These are phyloP conservation scores for Syngnathus scovelli DNA, from an alignment of 2,113 vertebrate species.

Conservation along the genomic window DNA sequence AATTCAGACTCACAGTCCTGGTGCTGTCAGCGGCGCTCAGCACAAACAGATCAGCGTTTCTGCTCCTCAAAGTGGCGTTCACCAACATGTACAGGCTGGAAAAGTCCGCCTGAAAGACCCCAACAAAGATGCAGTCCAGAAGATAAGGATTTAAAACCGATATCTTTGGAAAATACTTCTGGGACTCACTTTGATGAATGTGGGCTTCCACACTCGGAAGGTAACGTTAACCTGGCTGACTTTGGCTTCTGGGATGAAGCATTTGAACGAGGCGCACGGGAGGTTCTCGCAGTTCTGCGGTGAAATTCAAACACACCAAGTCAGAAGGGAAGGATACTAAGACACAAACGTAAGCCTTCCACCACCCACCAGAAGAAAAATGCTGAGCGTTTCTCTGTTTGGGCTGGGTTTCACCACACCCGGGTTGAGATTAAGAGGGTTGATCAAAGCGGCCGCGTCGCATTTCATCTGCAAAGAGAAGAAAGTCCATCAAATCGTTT, in stretches of 20 bases:
- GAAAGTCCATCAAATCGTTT: not conserved
- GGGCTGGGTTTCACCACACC: slow-evolving; percentile 30
- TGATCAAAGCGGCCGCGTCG: slow-evolving; percentile 46
- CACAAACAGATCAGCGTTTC: slow-evolving; percentile 58
- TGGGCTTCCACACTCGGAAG: slow-evolving; percentile 86
- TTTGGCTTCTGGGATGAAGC: slow-evolving; percentile 68
- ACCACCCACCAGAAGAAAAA: slow-evolving; percentile 77
- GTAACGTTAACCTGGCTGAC: slow-evolving; percentile 80
- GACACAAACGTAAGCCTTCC: not conserved
- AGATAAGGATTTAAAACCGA: too few species aligned
- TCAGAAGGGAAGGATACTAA: not conserved
- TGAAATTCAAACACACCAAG: not conserved
- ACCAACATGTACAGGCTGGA: slow-evolving; percentile 76
- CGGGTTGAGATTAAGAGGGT: slow-evolving; percentile 64
- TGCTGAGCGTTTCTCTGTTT: slow-evolving; percentile 73
- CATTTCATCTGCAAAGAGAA: slow-evolving; percentile 73
- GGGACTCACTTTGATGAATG: slow-evolving; percentile 82
- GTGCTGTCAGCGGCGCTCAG: slow-evolving; percentile 69
- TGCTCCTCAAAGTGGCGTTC: slow-evolving; percentile 68
- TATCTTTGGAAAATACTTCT: too few species aligned
- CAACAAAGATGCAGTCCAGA: slow-evolving; percentile 9
- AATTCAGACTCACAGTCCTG: slow-evolving; percentile 71
- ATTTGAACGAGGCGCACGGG: slow-evolving; percentile 70
- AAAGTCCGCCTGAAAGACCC: slow-evolving; percentile 75
- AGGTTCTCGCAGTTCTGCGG: slow-evolving; percentile 76